These are phyloP conservation scores for Cyanistes caeruleus DNA, from an alignment of 2,113 vertebrate species.

Conservation along the genomic window DNA sequence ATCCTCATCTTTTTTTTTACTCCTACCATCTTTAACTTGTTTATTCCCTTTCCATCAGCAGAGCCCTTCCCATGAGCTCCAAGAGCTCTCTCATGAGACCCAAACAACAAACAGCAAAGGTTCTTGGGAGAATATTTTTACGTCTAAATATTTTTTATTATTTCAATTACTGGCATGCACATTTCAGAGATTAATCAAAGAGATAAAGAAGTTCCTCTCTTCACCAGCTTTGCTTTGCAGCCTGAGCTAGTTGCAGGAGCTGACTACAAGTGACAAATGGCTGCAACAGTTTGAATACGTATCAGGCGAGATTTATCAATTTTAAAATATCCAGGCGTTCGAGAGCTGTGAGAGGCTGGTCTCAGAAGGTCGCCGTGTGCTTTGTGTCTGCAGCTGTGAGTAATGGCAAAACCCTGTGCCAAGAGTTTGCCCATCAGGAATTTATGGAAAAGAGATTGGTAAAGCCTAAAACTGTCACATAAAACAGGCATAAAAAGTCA, in stretches of 20 bases:
- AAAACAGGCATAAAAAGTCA: constrained; percentile 2
- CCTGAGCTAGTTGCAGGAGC: constrained; percentile 66
- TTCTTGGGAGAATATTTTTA: constrained; percentile 58
- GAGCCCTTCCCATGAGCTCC: constrained; percentile 59
- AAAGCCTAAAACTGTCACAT: background rate
- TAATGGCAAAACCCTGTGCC: constrained; percentile 30
- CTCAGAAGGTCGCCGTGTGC: constrained; percentile 54
- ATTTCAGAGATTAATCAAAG: constrained; percentile 54
- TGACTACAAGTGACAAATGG: constrained; percentile 66
- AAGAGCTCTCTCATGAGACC: constrained; percentile 54
- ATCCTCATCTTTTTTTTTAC: no score
- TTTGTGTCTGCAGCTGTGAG: constrained; percentile 59
- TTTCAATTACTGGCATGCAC: constrained; percentile 66
- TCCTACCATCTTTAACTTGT: constrained; percentile 19
- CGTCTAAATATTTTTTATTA: constrained; percentile 69
- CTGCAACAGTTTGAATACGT: constrained; percentile 58
- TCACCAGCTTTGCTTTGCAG: constrained; percentile 51
- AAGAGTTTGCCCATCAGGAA: background rate
- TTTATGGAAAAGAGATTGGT: background rate
- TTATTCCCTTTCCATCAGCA: constrained; percentile 56
- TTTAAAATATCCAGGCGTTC: constrained; percentile 47
- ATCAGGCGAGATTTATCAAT: constrained; percentile 51
- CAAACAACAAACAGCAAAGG: constrained; percentile 50
- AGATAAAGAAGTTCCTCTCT: constrained; percentile 30
- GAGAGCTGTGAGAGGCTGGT: constrained; percentile 49